A percentile compares a stretch with the other conserved stretches of the same genome.
phyloP scores from a whole-genome alignment of 2,113 vertebrate genomes.

The Ammodytes marinus region DNA sequence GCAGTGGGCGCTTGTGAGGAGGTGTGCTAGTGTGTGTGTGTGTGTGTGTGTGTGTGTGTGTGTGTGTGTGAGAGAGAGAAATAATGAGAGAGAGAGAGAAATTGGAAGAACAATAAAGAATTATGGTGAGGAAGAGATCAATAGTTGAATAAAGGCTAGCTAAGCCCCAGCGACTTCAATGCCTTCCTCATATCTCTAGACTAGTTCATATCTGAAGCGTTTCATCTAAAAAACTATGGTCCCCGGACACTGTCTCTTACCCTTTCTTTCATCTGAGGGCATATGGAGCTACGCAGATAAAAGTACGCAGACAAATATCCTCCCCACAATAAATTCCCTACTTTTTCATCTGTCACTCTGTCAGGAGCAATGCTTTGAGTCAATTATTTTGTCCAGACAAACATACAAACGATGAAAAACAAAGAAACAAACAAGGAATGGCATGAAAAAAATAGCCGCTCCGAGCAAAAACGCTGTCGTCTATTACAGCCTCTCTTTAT shows the following conservation, averaged over 20 bases:
- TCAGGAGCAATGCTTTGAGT: constrained; percentile 34
- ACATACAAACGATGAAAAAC: constrained; percentile 44
- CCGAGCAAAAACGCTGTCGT: constrained; percentile 33
- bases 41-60: constrained; percentile 23
- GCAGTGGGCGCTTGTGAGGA: constrained; percentile 20
- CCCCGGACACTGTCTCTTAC: constrained; percentile 38
- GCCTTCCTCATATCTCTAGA: constrained; percentile 54
- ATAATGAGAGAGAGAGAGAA: constrained; percentile 1
- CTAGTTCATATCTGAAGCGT: constrained; percentile 59
- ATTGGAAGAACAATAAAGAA: constrained; percentile 44
- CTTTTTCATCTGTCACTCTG: constrained; percentile 46
- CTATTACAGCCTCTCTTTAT: constrained; percentile 51
- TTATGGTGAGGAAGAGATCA: constrained; percentile 62
- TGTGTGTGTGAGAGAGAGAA: neutral
- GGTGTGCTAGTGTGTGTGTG: constrained; percentile 19
- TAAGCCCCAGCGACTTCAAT: constrained; percentile 52
- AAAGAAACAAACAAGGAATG: constrained; percentile 38
- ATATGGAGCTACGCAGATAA: constrained; percentile 22
- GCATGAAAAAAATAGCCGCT: constrained; percentile 40
- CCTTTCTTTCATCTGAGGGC: constrained; percentile 44
- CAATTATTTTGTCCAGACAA: constrained; percentile 38
- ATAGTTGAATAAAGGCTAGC: constrained; percentile 66
- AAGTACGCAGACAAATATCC: constrained; percentile 38
- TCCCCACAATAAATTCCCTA: constrained; percentile 14
- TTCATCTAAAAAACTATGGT: constrained; percentile 64